Conservation (phyloP, 2,888 invertebrate genomes). For the Suillia variegata region DNA sequence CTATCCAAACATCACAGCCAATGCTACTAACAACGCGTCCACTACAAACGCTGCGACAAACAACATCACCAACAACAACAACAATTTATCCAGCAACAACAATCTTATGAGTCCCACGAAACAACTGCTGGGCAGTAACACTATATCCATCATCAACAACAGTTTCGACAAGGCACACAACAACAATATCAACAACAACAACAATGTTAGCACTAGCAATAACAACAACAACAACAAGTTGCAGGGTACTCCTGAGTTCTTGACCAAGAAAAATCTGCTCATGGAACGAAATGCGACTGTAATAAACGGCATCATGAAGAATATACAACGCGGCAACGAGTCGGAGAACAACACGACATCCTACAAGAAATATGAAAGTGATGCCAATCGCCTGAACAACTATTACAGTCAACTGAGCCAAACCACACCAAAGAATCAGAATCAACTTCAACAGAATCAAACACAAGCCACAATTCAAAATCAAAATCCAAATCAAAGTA, state of each 20-base stretch:
- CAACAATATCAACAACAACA: slow-evolving; percentile 29
- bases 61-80: slow-evolving; percentile 30
- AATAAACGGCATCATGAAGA: slow-evolving; percentile 58
- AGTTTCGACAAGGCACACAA: slow-evolving; percentile 47
- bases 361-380: slow-evolving; percentile 59
- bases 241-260: slow-evolving; percentile 46
- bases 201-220: slow-evolving; percentile 25
- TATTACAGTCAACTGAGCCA: slow-evolving; percentile 56
- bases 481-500: slow-evolving; percentile 6
- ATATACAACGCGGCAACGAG: slow-evolving; percentile 42
- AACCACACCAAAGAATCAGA: slow-evolving; percentile 48
- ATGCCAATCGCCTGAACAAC: slow-evolving; percentile 58
- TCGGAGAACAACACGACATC: slow-evolving; percentile 38
- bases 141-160: slow-evolving; percentile 52
- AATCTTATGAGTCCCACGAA: slow-evolving; percentile 49
- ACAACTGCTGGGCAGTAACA: slow-evolving; percentile 47
- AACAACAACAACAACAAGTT: slow-evolving; percentile 38
- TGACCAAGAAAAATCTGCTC: slow-evolving; percentile 56
- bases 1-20: slow-evolving; percentile 20
- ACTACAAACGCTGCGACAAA: slow-evolving; percentile 26
- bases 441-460: background rate
- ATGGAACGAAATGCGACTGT: slow-evolving; percentile 57
- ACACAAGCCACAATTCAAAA: background rate
- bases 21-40: slow-evolving; percentile 35
- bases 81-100: slow-evolving; percentile 42